Percentiles rank a stretch among this genome's conserved stretches.
phyloP scores from a whole-genome alignment of 2,113 vertebrate species.

The Nicator chloris region DNA sequence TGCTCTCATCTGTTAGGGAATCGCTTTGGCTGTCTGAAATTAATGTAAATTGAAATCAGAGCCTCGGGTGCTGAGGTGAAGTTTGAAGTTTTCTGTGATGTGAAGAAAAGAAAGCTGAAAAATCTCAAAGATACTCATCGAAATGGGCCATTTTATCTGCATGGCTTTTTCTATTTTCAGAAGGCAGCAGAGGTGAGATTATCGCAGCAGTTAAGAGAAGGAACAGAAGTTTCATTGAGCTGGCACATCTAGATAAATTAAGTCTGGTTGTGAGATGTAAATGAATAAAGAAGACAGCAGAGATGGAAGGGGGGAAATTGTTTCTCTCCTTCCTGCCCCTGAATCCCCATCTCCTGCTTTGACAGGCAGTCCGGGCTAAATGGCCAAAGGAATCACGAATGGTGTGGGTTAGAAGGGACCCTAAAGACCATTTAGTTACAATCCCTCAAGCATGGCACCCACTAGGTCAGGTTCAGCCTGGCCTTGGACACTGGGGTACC shows the following conservation, averaged over 20 bases:
- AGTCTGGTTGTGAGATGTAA: background rate
- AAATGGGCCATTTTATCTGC: background rate
- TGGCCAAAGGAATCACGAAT: background rate
- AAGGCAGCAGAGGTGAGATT: background rate
- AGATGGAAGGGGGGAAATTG: background rate
- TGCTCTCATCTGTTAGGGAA: background rate
- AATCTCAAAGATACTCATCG: background rate
- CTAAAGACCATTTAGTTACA: background rate
- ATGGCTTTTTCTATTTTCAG: background rate
- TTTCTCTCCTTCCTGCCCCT: background rate
- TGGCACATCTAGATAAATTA: background rate
- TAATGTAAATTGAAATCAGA: constrained; percentile 26
- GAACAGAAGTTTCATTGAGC: background rate
- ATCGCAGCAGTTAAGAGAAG: background rate
- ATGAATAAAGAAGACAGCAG: background rate
- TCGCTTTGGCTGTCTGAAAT: constrained; percentile 4
- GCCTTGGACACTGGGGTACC: background rate
- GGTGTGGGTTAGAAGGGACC: background rate
- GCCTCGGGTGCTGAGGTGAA: background rate
- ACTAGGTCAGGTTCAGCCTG: background rate
- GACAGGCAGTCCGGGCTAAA: background rate
- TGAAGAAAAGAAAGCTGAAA: background rate
- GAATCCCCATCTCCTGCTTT: background rate
- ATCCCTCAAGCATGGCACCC: background rate
- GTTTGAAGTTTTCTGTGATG: constrained; percentile 2